Evolutionary conservation across 2,797 vertebrate species (phyloP).

Genomic region (Aphelocoma californica): DNA sequence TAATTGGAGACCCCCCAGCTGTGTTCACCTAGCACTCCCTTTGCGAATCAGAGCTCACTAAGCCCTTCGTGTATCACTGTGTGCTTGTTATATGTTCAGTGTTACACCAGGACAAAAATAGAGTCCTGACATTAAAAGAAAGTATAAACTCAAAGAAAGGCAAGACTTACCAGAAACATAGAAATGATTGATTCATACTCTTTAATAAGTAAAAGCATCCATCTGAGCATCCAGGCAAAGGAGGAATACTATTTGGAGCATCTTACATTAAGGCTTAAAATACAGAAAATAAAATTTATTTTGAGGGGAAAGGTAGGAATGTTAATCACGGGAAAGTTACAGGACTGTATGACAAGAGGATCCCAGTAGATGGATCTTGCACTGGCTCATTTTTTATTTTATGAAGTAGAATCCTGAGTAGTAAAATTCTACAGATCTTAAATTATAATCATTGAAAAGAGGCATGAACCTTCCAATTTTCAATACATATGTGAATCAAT

Average conservation of each 20-base stretch:
- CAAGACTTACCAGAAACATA: background rate
- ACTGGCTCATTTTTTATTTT: background rate
- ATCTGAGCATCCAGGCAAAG: background rate
- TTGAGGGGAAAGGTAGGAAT: background rate
- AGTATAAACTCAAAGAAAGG: background rate
- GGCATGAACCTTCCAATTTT: background rate
- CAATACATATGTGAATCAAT: background rate
- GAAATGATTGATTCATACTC: constrained; percentile 2
- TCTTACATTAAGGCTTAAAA: background rate
- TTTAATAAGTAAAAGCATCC: constrained; percentile 19
- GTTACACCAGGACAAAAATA: background rate
- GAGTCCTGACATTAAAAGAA: background rate
- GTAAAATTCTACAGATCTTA: background rate
- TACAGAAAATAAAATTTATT: background rate
- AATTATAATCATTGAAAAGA: background rate
- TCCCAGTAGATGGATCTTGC: background rate
- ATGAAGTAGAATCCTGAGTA: background rate
- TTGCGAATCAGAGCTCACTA: background rate
- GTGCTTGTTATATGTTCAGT: background rate
- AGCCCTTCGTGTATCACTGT: background rate
- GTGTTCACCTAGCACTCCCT: background rate
- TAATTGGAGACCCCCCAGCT: background rate
- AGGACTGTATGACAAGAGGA: background rate
- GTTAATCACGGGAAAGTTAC: background rate
- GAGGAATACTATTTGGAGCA: background rate